These are phyloP conservation scores for Sarcophilus harrisii DNA, from an alignment of 2,797 vertebrate species.

Conservation along the genomic window DNA sequence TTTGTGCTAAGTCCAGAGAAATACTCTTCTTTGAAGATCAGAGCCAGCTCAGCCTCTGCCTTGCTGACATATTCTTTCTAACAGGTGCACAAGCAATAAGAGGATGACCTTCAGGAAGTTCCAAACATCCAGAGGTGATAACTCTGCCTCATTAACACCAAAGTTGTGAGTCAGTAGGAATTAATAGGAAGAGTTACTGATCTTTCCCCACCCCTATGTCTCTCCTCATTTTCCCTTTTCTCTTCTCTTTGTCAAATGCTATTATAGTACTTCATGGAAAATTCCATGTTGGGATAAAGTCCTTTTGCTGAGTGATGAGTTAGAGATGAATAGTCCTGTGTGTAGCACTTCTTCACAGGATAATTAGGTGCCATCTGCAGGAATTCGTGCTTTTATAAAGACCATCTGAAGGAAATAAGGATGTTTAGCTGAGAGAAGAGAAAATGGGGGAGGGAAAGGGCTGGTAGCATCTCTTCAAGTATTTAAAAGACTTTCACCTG, in stretches of 20 bases:
- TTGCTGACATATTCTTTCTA: background rate
- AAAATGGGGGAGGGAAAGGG: background rate
- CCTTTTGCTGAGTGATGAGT: background rate
- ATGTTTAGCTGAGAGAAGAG: background rate
- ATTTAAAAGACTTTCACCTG: background rate
- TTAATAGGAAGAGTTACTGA: conserved; percentile 21
- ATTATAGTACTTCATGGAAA: conserved; percentile 26
- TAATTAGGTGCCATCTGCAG: conserved; percentile 1
- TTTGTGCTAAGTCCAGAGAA: conserved; percentile 8
- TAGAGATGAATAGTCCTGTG: background rate
- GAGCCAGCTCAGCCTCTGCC: background rate
- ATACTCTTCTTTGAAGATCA: background rate
- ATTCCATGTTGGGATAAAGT: background rate
- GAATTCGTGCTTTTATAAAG: background rate
- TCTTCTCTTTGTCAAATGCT: conserved; percentile 14
- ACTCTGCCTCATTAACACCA: background rate
- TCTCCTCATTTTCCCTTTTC: background rate
- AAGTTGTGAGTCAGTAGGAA: background rate
- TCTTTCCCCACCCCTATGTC: background rate
- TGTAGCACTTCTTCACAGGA: conserved; percentile 28
- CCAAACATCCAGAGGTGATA: background rate
- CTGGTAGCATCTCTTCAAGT: background rate
- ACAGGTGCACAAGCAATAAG: background rate
- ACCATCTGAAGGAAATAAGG: background rate
- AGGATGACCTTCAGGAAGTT: background rate